Percentiles rank a stretch among this genome's conserved stretches.
These are phyloP conservation scores for Iselma pallidipennis DNA, from an alignment of 2,888 invertebrate genomes.

Conservation along the genomic window DNA sequence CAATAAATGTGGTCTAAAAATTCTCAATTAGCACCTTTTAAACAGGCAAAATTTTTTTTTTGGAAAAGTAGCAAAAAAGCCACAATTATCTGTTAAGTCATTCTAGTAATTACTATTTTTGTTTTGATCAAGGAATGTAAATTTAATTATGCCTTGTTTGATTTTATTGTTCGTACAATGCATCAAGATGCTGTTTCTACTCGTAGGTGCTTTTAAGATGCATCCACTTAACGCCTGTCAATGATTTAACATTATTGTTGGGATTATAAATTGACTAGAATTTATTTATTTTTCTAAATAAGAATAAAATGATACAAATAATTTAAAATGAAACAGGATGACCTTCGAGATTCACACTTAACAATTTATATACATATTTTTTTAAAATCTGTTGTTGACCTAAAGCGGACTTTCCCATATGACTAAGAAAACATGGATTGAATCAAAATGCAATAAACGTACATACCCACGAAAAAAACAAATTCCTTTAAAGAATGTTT, in stretches of 20 bases:
- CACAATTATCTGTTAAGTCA: too few relatives aligned
- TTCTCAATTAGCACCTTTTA: neutral
- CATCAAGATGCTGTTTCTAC: too few relatives aligned
- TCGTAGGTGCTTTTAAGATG: too few relatives aligned
- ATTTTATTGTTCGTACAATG: neutral
- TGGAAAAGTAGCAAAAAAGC: too few relatives aligned
- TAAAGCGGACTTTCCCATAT: constrained; percentile 22
- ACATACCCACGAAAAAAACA: neutral
- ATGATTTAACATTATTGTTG: neutral
- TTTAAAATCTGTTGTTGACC: constrained; percentile 13
- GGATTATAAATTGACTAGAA: neutral
- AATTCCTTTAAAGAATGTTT: too few relatives aligned
- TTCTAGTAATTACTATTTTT: too few relatives aligned
- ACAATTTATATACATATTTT: neutral
- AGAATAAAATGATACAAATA: neutral
- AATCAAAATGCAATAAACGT: constrained; percentile 9
- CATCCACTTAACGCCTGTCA: neutral
- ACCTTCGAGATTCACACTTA: neutral
- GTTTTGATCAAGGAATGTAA: neutral
- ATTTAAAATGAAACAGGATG: neutral
- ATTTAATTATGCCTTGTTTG: neutral
- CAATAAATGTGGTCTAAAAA: neutral
- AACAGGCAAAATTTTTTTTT: too few relatives aligned
- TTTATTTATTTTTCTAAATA: neutral
- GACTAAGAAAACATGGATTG: constrained; percentile 15